These are phyloP conservation scores for Hartigia nigra DNA, from an alignment of 2,888 invertebrate species.

Conservation along the genomic window DNA sequence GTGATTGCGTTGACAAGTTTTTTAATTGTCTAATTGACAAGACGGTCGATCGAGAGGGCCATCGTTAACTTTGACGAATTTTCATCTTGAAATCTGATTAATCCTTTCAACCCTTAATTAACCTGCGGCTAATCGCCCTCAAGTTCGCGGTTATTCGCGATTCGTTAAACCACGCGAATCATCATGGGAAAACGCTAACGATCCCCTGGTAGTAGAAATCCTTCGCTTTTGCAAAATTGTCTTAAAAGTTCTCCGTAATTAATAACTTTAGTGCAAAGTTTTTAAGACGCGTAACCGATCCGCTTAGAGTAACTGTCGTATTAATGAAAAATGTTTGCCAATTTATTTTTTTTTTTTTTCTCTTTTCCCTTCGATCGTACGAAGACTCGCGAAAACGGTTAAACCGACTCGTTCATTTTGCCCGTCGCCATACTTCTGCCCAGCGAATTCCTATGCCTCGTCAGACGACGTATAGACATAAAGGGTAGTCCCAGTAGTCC, in stretches of 20 bases:
- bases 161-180: neutral
- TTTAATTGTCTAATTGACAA: neutral
- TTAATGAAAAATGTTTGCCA: no score
- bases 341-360: no score
- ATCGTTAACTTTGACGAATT: neutral
- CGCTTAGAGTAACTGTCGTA: no score
- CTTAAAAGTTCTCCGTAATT: neutral
- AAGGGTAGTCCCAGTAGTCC: neutral
- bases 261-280: neutral
- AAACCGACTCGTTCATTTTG: neutral
- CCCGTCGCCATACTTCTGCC: neutral
- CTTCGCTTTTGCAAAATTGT: neutral
- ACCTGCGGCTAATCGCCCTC: neutral
- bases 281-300: neutral
- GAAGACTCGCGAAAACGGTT: neutral
- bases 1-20: neutral
- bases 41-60: neutral
- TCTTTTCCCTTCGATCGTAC: no score
- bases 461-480: neutral
- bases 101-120: neutral
- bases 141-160: neutral
- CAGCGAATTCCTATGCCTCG: neutral
- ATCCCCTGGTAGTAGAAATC: neutral
- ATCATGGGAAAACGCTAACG: neutral
- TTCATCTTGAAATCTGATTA: neutral